phyloP scores from a whole-genome alignment of 2,113 vertebrate genomes.

The Sakesphorus luctuosus region DNA sequence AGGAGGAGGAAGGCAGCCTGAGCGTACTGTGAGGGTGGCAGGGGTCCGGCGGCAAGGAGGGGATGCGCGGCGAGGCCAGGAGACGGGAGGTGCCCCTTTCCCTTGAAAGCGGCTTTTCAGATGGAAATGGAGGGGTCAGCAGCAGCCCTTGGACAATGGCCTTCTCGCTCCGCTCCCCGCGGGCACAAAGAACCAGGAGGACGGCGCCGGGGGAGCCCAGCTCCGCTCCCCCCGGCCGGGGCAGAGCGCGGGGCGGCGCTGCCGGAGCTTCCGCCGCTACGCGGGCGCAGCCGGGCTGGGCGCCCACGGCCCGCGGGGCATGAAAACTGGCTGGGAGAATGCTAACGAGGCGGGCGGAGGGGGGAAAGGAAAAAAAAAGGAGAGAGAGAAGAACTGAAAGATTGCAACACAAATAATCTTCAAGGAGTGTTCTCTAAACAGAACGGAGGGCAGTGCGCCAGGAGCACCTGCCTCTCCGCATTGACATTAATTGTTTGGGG shows the following conservation, averaged over 20 bases:
- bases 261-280: neutral
- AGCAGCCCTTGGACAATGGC: constrained; percentile 38
- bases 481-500: constrained; percentile 53
- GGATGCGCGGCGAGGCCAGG: neutral
- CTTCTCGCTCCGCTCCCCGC: neutral
- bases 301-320: neutral
- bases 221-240: neutral
- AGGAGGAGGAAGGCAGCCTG: neutral
- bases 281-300: neutral
- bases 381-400: constrained; percentile 48
- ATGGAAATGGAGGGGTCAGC: constrained; percentile 65
- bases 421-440: constrained; percentile 73
- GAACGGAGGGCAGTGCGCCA: constrained; percentile 52
- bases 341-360: neutral
- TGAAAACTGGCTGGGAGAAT: constrained; percentile 48
- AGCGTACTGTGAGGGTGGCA: neutral
- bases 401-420: constrained; percentile 74
- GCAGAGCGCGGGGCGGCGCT: neutral
- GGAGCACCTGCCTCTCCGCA: constrained; percentile 68
- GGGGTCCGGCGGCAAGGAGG: fast-evolving
- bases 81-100: neutral
- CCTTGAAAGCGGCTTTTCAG: constrained; percentile 45
- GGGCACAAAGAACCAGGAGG: constrained; percentile 8
- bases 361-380: neutral
- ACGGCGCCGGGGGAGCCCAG: neutral